Base-by-base conservation (phyloP, 2,888 invertebrate genomes). In the Belgica antarctica region DNA sequence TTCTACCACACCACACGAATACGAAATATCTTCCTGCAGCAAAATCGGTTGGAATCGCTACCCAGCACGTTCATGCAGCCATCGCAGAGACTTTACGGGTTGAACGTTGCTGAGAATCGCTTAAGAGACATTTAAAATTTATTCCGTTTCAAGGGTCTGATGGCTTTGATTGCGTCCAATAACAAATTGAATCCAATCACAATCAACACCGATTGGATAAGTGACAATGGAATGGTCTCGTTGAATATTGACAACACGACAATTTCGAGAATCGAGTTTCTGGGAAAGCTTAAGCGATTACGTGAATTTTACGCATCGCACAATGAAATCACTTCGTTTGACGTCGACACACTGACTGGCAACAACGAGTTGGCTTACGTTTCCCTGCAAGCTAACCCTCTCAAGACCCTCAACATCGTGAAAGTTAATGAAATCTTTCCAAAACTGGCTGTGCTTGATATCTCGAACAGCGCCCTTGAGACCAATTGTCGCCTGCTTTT, bases 121-220 rank as follows among this genome's bases (percentile, higher is more conserved):
- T 41, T 70, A 10, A 7, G 4, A 22, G 61, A 70, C 41, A 70
- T 70, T 36, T 36, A 36, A 27, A 70, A 70, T 70, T 41, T 70
- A 36, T 70, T 70, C 36, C 46, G 24, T 12, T 70, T 70, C 70
- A 70, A 70, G 61, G 70, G 70, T 59, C 70, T 70, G 25, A 41
- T 41, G 34, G 41, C 36, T 36, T 28, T 70, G 24, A 70, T 52
- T 61, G 27, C 41, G 25, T 47, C 27, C 34, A 70, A 70, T 36
- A 70, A 70, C 61, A 59, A 70, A 70, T 70, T 70, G 61, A 70
- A 46, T 61, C 25, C 59, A 34, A 61, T 70, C 61, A 70, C 59
- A 34, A 61, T 70, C 61, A 70, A 41, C 57, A 15, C 8, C 41
- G 61, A 70, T 17, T 24, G 2, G 17, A 70, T 57, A 59, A 70